Conservation (phyloP, 2,888 invertebrate genomes). For the Adelphocoris suturalis region DNA sequence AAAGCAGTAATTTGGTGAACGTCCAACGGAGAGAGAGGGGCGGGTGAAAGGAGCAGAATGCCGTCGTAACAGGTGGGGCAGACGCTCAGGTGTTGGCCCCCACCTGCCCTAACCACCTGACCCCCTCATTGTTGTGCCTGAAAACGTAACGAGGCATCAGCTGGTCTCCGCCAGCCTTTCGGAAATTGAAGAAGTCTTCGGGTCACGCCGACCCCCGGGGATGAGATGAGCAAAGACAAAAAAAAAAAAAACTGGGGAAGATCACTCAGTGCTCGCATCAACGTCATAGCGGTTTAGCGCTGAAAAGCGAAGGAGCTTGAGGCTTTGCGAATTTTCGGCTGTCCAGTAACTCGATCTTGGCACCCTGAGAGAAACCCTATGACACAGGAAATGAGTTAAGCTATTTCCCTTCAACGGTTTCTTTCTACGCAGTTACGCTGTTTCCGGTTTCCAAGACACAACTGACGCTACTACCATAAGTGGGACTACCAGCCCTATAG, state of each 20-base stretch:
- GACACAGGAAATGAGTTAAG: constrained; percentile 4
- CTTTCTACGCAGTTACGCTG: not conserved
- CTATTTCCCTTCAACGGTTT: not conserved
- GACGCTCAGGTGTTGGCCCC: constrained; percentile 6
- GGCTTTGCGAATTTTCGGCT: constrained; percentile 10
- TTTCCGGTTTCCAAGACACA: not conserved
- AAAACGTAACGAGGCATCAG: constrained; percentile 31
- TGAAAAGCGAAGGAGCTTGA: not conserved
- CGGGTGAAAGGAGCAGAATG: not conserved
- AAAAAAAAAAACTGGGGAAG: not conserved
- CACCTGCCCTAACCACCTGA: not conserved
- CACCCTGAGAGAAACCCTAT: not conserved
- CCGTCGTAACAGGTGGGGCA: constrained; percentile 30
- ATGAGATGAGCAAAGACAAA: not conserved
- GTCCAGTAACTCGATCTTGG: not conserved
- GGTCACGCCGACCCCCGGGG: not conserved
- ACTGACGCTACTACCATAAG: not conserved
- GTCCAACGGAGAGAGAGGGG: not conserved
- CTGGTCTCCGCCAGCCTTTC: constrained; percentile 12
- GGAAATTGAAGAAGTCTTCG: constrained; percentile 5
- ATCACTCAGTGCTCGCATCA: constrained; percentile 21
- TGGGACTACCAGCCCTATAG: not conserved
- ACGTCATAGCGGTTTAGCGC: not conserved
- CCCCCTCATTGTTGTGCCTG: constrained; percentile 32
- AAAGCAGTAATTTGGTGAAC: not conserved